These are phyloP conservation scores for Suillia variegata DNA, from an alignment of 2,888 invertebrate genomes.

Conservation along the genomic window DNA sequence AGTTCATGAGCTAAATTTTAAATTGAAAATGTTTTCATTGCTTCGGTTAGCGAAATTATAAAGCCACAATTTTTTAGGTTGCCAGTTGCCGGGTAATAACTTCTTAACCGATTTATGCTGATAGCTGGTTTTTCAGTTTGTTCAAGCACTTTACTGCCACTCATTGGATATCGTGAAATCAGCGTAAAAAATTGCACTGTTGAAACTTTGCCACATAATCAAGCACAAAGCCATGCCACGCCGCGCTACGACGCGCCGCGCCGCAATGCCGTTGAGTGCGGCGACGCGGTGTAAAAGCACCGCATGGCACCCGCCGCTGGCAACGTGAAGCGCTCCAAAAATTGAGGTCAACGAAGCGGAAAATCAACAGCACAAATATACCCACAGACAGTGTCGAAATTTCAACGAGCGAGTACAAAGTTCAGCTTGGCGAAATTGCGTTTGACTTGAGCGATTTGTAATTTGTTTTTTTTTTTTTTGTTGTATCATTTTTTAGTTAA, in stretches of 20 bases:
- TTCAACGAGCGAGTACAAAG: slow-evolving; percentile 1
- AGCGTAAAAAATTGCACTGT: not conserved
- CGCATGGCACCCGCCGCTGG: not conserved
- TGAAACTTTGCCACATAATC: not conserved
- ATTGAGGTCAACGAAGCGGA: not conserved
- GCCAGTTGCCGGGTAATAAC: too few species aligned
- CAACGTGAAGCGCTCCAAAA: not conserved
- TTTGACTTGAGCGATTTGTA: not conserved
- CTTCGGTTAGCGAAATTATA: too few species aligned
- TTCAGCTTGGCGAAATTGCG: not conserved
- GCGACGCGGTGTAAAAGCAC: not conserved
- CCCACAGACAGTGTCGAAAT: not conserved
- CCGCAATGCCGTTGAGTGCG: not conserved
- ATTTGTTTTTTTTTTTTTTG: not conserved
- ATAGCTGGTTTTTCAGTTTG: not conserved
- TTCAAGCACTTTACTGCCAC: not conserved
- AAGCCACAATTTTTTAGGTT: too few species aligned
- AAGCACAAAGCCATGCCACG: not conserved
- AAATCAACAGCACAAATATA: not conserved
- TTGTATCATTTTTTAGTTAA: not conserved
- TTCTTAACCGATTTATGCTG: not conserved
- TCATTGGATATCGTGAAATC: not conserved
- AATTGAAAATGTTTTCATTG: not conserved
- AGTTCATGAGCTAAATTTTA: not conserved
- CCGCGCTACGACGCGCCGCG: not conserved